A percentile compares a stretch with the other conserved stretches of the same genome.
phyloP scores from a whole-genome alignment of 2,797 vertebrate species.

The Pangasius krempfi region DNA sequence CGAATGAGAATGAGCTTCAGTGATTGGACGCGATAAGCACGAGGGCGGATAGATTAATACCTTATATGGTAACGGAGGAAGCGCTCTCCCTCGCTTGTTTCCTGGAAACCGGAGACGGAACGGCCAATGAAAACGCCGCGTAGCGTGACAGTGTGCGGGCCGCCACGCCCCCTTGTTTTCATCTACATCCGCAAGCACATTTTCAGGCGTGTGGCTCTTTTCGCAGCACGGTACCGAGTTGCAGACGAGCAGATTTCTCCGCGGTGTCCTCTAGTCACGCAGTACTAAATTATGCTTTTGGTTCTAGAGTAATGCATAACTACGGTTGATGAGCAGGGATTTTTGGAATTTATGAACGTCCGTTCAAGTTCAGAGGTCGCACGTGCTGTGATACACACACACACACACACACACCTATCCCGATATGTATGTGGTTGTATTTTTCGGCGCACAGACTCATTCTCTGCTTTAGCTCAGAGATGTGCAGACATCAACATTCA shows the following conservation, averaged over 20 bases:
- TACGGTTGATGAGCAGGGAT: too few relatives aligned
- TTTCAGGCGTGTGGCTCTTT: constrained; percentile 24
- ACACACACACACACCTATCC: not conserved
- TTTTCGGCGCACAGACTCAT: not conserved
- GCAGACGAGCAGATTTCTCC: not conserved
- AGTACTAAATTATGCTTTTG: not conserved
- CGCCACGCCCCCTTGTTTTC: constrained; percentile 71
- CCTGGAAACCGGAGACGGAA: constrained; percentile 67
- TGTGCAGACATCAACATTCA: too few relatives aligned
- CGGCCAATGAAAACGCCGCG: constrained; percentile 70
- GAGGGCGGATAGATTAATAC: constrained; percentile 71
- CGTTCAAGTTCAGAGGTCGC: not conserved
- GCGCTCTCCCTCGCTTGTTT: constrained; percentile 67
- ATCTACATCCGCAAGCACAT: constrained; percentile 42
- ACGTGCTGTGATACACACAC: not conserved
- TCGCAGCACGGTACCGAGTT: not conserved
- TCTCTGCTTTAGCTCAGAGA: not conserved
- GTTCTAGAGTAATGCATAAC: not conserved
- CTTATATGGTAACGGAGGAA: constrained; percentile 77
- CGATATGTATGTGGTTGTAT: not conserved
- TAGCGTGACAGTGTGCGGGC: constrained; percentile 64
- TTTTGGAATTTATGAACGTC: not conserved
- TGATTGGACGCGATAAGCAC: constrained; percentile 70
- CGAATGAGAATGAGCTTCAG: constrained; percentile 65
- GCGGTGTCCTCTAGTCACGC: not conserved